Percentiles rank a stretch among this genome's conserved stretches.
These are phyloP conservation scores for Gouania willdenowi DNA, from an alignment of 2,797 vertebrate genomes.

Conservation along the genomic window DNA sequence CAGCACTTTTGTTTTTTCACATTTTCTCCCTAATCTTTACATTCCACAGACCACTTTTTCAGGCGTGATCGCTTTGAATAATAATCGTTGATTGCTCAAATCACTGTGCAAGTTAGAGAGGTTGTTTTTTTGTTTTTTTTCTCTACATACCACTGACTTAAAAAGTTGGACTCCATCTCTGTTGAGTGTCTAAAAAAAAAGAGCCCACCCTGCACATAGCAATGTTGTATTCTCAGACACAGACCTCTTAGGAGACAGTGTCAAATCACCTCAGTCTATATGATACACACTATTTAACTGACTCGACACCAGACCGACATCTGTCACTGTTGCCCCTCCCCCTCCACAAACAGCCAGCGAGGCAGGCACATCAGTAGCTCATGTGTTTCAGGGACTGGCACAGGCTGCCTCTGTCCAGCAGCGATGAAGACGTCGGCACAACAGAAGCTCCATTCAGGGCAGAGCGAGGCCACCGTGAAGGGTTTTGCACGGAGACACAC, in stretches of 20 bases:
- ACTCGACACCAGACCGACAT: conserved; percentile 35
- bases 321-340: conserved; percentile 31
- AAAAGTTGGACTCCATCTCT: neutral
- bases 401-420: conserved; percentile 71
- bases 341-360: conserved; percentile 8
- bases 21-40: too few relatives aligned
- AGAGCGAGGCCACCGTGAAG: conserved; percentile 35
- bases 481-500: conserved; percentile 34
- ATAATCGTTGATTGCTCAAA: too few relatives aligned
- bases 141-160: neutral
- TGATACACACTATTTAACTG: conserved; percentile 29
- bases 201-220: conserved; percentile 2
- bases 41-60: too few relatives aligned
- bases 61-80: too few relatives aligned
- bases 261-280: conserved; percentile 41
- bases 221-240: conserved; percentile 38
- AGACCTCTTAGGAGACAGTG: conserved; percentile 12
- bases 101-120: too few relatives aligned
- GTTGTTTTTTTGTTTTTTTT: too few relatives aligned
- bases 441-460: conserved; percentile 64
- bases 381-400: conserved; percentile 74
- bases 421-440: conserved; percentile 54
- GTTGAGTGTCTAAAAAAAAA: neutral
- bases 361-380: conserved; percentile 54
- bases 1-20: too few relatives aligned